phyloP scores from a whole-genome alignment of 2,888 invertebrate species.

The Pristionchus entomophagus region DNA sequence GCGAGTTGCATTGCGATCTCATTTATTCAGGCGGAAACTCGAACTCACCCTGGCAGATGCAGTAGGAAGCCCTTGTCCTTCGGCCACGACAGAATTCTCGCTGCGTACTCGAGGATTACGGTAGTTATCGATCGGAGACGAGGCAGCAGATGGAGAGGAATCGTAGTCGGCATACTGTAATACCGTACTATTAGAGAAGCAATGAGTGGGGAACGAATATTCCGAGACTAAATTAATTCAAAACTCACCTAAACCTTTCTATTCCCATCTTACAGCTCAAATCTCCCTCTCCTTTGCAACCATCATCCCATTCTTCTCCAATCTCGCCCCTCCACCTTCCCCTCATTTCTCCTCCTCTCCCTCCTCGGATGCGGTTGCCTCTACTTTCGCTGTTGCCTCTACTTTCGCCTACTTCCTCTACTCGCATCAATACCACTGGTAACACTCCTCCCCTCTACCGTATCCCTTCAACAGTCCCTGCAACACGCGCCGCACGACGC shows the following conservation, averaged over 20 bases:
- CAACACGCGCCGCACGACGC: background rate
- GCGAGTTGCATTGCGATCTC: too few species aligned
- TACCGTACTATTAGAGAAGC: background rate
- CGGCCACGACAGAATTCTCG: conserved; percentile 24
- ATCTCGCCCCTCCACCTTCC: background rate
- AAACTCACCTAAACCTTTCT: too few species aligned
- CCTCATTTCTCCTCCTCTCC: background rate
- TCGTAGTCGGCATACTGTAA: conserved; percentile 32
- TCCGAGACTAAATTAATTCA: too few species aligned
- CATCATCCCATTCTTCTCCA: background rate
- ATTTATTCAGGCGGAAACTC: too few species aligned
- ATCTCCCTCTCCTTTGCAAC: background rate
- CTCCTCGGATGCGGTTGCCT: conserved; percentile 20
- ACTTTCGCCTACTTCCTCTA: background rate
- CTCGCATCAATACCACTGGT: conserved; percentile 27
- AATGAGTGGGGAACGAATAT: too few species aligned
- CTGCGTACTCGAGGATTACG: conserved; percentile 46
- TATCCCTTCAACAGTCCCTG: background rate
- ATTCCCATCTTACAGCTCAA: too few species aligned
- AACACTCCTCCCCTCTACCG: background rate
- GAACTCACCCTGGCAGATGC: conserved; percentile 25
- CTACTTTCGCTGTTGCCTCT: background rate
- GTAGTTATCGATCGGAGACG: conserved; percentile 35
- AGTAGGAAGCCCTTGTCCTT: conserved; percentile 47
- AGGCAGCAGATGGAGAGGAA: conserved; percentile 18